Base-by-base conservation (phyloP, 2,888 invertebrate species). In the Nesidiocoris tenuis region DNA sequence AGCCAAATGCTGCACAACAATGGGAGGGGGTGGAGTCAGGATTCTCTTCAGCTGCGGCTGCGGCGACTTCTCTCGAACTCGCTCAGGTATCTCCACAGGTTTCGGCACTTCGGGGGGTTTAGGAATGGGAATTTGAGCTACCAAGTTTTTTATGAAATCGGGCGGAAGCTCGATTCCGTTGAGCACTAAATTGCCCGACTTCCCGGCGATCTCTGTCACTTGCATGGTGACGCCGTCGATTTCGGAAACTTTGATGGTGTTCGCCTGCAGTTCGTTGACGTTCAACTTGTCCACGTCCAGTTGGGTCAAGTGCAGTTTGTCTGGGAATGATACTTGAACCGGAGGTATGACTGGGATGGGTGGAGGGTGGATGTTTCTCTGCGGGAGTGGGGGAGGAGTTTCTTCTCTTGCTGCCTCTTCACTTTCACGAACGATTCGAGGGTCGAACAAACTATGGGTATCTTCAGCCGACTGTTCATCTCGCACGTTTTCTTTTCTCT, bases 211-310 rank as follows among this genome's bases (percentile, higher is more conserved):
- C 81, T 93, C 92, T 67, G 90, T 87, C 0, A 92, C 89, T 78
- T 88, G 89, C 79, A 94, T 86, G 54, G 90, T 88, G 80, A 88
- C 87, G 3, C 92, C 91, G 81, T 93, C 93, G 77, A 94, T 88
- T 83, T 93, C 92, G 0, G 93, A 92, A 0, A 93, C 93, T 67
- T 90, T 86, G 78, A 94, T 91, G 82, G 91, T 92, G 74, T 89
- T 90, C 0, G 94, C 93, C 82, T 92, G 90, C 59, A 94, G 84
- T 81, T 92, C 92, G 76, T 90, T 90, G 0, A 94, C 93, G 79
- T 89, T 91, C 19, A 94, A 83, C 67, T 90, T 87, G 75, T 93
- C 92, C 0, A 94, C 93, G 82, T 92, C 91, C 77, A 94, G 86
- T 82, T 93, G 92, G 23, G 86, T 85, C 0, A 94, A 88, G 82